Conservation (phyloP, 2,888 invertebrate genomes). For the Pterostichus niger region DNA sequence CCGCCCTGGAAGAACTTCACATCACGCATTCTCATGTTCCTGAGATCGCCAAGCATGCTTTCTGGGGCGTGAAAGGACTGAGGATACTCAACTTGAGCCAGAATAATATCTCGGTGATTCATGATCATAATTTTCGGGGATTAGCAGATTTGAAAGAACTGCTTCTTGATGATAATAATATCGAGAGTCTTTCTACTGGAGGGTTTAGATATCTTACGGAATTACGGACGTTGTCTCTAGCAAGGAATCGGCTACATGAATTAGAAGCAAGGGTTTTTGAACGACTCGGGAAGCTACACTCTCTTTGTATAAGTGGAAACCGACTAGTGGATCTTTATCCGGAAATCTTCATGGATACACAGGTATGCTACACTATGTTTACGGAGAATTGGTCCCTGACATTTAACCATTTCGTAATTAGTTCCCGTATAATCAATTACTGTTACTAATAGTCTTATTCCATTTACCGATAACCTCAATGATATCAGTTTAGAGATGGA, state of each 20-base stretch:
- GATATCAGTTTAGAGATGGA: too few species aligned
- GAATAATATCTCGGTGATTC: conserved; percentile 86
- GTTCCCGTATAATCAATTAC: too few species aligned
- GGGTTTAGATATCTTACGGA: conserved; percentile 87
- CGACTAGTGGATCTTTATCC: conserved; percentile 84
- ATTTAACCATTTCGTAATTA: too few species aligned
- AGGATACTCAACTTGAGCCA: conserved; percentile 83
- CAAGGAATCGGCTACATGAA: conserved; percentile 84
- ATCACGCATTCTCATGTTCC: conserved; percentile 87
- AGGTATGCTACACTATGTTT: conserved; percentile 13
- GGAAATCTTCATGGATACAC: conserved; percentile 87
- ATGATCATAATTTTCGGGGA: conserved; percentile 88
- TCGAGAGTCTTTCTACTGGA: conserved; percentile 86
- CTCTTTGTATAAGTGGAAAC: conserved; percentile 88
- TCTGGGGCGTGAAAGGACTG: conserved; percentile 86
- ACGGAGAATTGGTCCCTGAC: too few species aligned
- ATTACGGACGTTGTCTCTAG: conserved; percentile 83
- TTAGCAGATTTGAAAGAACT: conserved; percentile 86
- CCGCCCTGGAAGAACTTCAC: conserved; percentile 83
- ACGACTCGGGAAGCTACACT: conserved; percentile 85
- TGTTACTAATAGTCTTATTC: too few species aligned
- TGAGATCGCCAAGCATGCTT: conserved; percentile 88
- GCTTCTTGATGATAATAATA: conserved; percentile 86
- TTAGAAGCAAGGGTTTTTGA: conserved; percentile 87
- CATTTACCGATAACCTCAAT: too few species aligned